A percentile compares a stretch with the other conserved stretches of the same genome.
These are phyloP conservation scores for Globodera rostochiensis DNA, from an alignment of 1,140 invertebrate species.

Conservation along the genomic window DNA sequence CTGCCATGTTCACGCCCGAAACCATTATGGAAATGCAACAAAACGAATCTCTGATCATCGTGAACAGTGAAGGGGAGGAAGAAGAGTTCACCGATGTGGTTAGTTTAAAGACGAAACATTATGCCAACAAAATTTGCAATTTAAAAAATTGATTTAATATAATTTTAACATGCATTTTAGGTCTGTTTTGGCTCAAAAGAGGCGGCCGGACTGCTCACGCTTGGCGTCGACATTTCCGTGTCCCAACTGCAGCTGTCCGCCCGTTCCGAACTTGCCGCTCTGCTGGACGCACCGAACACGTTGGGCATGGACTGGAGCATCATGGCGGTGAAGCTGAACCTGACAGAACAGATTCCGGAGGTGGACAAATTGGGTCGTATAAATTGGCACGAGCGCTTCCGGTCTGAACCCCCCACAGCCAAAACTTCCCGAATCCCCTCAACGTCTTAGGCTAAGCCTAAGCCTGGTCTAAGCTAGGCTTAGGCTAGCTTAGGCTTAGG, in stretches of 20 bases:
- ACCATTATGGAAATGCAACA: slow-evolving; percentile 72
- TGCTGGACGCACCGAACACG: slow-evolving; percentile 78
- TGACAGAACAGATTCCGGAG: slow-evolving; percentile 70
- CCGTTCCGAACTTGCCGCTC: slow-evolving; percentile 68
- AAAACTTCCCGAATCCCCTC: too few relatives aligned
- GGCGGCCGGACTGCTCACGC: slow-evolving; percentile 66
- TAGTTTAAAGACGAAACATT: not conserved
- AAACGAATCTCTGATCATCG: slow-evolving; percentile 66
- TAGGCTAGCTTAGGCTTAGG: too few relatives aligned
- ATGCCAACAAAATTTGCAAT: too few relatives aligned
- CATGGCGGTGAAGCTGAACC: slow-evolving; percentile 76
- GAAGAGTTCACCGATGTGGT: slow-evolving; percentile 75
- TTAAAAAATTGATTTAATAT: too few relatives aligned
- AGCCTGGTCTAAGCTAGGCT: too few relatives aligned
- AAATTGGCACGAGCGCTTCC: too few relatives aligned
- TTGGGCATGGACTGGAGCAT: slow-evolving; percentile 83
- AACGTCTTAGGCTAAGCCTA: too few relatives aligned
- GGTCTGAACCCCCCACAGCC: too few relatives aligned
- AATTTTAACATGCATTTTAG: not conserved
- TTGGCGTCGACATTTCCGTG: slow-evolving; percentile 70
- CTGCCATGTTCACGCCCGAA: slow-evolving; percentile 70
- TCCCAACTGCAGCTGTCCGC: slow-evolving; percentile 69
- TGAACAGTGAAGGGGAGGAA: slow-evolving; percentile 71
- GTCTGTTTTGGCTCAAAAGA: slow-evolving; percentile 73
- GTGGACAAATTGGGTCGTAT: slow-evolving; percentile 57